Conservation (phyloP, 2,888 invertebrate genomes). For the Monoplex corrugatus region DNA sequence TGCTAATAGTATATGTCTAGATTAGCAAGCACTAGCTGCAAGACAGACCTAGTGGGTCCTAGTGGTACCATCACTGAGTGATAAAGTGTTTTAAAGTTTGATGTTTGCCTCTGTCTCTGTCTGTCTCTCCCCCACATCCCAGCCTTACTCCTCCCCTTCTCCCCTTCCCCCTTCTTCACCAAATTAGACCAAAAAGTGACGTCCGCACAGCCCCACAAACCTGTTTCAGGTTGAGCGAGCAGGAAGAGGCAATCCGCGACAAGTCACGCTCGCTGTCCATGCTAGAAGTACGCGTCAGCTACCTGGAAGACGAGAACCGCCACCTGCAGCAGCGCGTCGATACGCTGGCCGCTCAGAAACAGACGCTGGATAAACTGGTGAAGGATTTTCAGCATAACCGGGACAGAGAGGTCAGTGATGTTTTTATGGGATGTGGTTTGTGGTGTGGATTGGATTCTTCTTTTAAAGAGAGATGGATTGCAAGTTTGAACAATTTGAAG, state of each 20-base stretch:
- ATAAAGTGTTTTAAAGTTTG: no score
- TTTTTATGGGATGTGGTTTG: no score
- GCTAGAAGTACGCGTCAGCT: conserved; percentile 74
- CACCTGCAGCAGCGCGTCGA: conserved; percentile 75
- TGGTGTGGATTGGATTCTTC: no score
- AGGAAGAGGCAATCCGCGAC: conserved; percentile 74
- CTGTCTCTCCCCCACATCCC: background rate
- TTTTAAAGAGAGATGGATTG: no score
- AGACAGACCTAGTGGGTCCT: no score
- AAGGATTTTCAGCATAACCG: conserved; percentile 74
- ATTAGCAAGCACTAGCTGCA: no score
- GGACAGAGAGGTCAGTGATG: conserved; percentile 70
- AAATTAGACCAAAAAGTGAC: background rate
- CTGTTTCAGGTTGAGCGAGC: conserved; percentile 77
- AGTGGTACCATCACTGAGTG: no score
- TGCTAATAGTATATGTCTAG: no score
- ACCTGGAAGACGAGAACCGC: conserved; percentile 78
- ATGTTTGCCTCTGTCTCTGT: background rate
- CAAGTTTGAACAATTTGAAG: no score
- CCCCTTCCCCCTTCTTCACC: background rate
- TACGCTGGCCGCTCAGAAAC: conserved; percentile 73
- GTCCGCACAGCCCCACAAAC: conserved; percentile 61
- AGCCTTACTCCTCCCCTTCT: background rate
- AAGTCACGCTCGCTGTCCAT: conserved; percentile 73
- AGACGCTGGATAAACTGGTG: conserved; percentile 73